A percentile compares a stretch with the other conserved stretches of the same genome.
These are phyloP conservation scores for Pentamera pediparva DNA, from an alignment of 53 echinoderm and acorn worm genomes.

Conservation along the genomic window DNA sequence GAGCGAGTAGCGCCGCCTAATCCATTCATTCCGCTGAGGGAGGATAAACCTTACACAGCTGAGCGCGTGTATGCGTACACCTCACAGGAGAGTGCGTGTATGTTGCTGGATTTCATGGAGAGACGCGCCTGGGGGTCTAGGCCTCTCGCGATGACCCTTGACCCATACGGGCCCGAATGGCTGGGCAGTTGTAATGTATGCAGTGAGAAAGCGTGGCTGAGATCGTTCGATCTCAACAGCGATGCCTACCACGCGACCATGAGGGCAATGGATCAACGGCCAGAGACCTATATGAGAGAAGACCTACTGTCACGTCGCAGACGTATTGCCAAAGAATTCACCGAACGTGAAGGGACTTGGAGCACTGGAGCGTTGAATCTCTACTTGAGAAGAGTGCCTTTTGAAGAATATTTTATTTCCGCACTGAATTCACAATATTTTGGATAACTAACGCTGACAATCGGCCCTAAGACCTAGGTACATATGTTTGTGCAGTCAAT, in stretches of 20 bases:
- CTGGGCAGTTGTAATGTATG: slow-evolving; percentile 4
- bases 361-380: too few relatives aligned
- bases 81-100: neutral
- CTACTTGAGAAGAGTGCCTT: too few relatives aligned
- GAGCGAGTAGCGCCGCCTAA: slow-evolving; percentile 3
- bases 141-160: neutral
- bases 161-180: neutral
- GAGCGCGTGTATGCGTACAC: neutral
- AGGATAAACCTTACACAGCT: neutral
- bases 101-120: neutral
- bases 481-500: too few relatives aligned
- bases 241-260: neutral
- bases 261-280: too few relatives aligned
- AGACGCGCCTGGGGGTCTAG: neutral
- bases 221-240: neutral
- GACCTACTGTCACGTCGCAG: too few relatives aligned
- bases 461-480: too few relatives aligned
- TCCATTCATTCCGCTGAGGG: neutral
- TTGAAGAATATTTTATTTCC: too few relatives aligned
- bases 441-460: too few relatives aligned
- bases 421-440: too few relatives aligned
- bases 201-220: neutral
- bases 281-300: too few relatives aligned
- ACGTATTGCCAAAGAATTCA: too few relatives aligned
- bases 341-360: too few relatives aligned